These are phyloP conservation scores for Pecten maximus DNA, from an alignment of 2,888 invertebrate species.

Conservation along the genomic window DNA sequence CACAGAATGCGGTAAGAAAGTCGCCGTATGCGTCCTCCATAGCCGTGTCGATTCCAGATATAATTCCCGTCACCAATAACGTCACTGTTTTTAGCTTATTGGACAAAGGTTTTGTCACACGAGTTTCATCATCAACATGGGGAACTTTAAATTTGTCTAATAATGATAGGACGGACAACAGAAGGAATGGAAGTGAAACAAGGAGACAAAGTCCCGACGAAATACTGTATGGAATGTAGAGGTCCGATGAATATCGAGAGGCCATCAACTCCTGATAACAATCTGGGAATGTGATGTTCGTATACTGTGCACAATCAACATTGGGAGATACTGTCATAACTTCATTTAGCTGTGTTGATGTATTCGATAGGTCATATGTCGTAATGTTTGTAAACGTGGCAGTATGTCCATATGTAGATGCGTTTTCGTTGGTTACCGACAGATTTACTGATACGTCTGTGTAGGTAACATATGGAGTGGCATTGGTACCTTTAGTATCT, in stretches of 20 bases:
- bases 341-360: not conserved
- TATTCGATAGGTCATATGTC: not conserved
- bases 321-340: not conserved
- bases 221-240: constrained; percentile 9
- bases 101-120: not conserved
- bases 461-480: not conserved
- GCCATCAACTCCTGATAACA: not conserved
- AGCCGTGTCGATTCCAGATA: constrained; percentile 58
- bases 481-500: not conserved
- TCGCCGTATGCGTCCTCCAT: constrained; percentile 80
- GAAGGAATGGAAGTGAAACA: not conserved
- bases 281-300: not conserved
- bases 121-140: not conserved
- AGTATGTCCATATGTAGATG: not conserved
- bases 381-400: not conserved
- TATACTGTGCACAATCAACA: not conserved
- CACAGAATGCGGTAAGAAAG: constrained; percentile 75
- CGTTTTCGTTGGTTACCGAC: not conserved
- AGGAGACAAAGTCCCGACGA: not conserved
- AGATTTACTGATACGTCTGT: not conserved
- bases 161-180: not conserved
- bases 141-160: not conserved
- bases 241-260: not conserved
- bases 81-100: not conserved
- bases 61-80: not conserved